phyloP scores from a whole-genome alignment of 2,797 vertebrate species.

The Fundulus diaphanus region DNA sequence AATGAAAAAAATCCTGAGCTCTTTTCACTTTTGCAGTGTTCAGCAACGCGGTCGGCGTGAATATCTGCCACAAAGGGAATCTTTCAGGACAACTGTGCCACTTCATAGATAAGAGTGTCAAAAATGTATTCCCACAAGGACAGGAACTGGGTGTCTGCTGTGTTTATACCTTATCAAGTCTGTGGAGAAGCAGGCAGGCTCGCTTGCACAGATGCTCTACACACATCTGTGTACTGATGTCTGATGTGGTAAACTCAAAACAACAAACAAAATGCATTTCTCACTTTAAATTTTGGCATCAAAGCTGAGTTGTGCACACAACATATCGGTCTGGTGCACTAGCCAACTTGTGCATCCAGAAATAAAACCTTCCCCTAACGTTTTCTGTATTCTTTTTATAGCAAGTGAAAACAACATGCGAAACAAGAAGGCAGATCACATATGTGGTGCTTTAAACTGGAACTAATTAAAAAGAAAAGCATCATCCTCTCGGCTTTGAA shows the following conservation, averaged over 20 bases:
- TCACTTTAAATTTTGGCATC: not conserved
- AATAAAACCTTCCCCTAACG: not conserved
- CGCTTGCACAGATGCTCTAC: not conserved
- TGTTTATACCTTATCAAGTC: slow-evolving; percentile 27
- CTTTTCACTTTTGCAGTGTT: not conserved
- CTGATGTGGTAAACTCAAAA: not conserved
- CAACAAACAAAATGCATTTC: not conserved
- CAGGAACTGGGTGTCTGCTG: slow-evolving; percentile 4
- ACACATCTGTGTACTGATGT: not conserved
- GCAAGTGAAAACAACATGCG: not conserved
- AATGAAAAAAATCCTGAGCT: not conserved
- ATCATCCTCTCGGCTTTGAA: not conserved
- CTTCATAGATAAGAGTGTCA: slow-evolving; percentile 5
- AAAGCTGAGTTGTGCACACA: not conserved
- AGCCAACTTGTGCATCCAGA: not conserved
- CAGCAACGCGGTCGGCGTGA: not conserved
- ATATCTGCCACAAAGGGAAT: not conserved
- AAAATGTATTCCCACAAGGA: not conserved
- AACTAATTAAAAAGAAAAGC: not conserved
- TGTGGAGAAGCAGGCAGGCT: not conserved
- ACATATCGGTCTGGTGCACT: not conserved
- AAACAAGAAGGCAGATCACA: not conserved
- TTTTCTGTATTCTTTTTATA: not conserved
- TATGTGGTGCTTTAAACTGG: not conserved
- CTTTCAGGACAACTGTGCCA: not conserved